phyloP scores from a whole-genome alignment of 2,113 vertebrate species.

The Cyprinodon variegatus region DNA sequence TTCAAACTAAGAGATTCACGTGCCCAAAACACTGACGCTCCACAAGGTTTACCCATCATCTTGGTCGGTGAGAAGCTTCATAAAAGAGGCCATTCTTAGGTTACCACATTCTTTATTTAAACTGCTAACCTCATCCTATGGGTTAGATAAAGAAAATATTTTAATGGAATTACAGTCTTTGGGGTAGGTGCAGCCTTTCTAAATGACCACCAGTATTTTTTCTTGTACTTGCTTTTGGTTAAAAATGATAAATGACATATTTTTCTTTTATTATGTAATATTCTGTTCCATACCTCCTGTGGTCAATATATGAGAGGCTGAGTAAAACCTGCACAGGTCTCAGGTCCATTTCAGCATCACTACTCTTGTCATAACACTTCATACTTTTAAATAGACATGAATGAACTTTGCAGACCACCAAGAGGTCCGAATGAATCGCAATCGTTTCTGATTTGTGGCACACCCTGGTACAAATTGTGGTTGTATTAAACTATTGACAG shows the following conservation, averaged over 20 bases:
- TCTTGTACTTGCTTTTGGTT: neutral
- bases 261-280: neutral
- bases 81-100: slow-evolving; percentile 61
- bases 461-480: too few relatives aligned
- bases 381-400: neutral
- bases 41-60: slow-evolving; percentile 13
- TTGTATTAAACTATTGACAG: too few relatives aligned
- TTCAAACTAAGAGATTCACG: slow-evolving; percentile 57
- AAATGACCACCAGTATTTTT: neutral
- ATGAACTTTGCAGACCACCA: too few relatives aligned
- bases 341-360: neutral
- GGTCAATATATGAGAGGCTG: neutral
- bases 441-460: too few relatives aligned
- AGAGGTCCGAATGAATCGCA: too few relatives aligned
- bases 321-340: neutral
- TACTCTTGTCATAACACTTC: neutral
- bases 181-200: neutral
- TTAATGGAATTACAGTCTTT: slow-evolving; percentile 5
- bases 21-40: slow-evolving; percentile 34
- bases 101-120: slow-evolving; percentile 32
- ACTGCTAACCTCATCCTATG: slow-evolving; percentile 3
- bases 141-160: neutral
- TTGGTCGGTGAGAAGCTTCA: slow-evolving; percentile 29
- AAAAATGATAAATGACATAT: neutral
- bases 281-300: neutral